A percentile compares a stretch with the other conserved stretches of the same genome.
phyloP scores from a whole-genome alignment of 2,797 vertebrate species.

The Rhabdomys pumilio region DNA sequence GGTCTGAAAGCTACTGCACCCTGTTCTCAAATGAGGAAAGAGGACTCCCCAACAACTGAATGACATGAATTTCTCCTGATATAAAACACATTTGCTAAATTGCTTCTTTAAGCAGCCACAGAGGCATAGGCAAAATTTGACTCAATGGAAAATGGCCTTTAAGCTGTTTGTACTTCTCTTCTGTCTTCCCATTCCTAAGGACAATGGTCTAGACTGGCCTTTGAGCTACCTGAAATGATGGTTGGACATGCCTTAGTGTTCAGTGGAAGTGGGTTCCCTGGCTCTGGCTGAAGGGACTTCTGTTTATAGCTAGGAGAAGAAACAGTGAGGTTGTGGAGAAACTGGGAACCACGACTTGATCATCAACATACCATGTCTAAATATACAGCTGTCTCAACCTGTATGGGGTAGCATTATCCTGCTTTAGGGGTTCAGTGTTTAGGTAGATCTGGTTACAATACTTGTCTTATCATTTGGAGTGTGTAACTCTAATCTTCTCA shows the following conservation, averaged over 20 bases:
- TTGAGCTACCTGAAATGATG: neutral
- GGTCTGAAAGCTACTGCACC: neutral
- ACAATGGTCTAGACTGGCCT: conserved; percentile 34
- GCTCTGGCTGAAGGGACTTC: neutral
- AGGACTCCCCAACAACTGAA: neutral
- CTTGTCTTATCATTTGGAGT: neutral
- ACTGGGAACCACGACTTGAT: neutral
- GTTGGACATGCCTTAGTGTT: neutral
- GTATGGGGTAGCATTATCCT: neutral
- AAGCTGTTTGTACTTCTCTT: conserved; percentile 73
- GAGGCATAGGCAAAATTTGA: conserved; percentile 47
- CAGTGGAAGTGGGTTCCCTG: neutral
- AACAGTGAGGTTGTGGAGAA: neutral
- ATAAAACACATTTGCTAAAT: conserved; percentile 72
- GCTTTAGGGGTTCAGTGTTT: too few relatives aligned
- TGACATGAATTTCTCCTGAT: conserved; percentile 66
- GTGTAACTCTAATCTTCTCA: neutral
- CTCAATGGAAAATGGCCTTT: conserved; percentile 68
- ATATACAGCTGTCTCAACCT: neutral
- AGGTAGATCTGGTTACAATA: neutral
- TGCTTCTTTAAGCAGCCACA: conserved; percentile 79
- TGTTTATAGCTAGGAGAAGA: neutral
- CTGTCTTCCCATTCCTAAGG: conserved; percentile 54
- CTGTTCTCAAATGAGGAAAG: neutral
- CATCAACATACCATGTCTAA: neutral